Conservation (phyloP, 2,888 invertebrate species). For the Himalopsyche anomala region DNA sequence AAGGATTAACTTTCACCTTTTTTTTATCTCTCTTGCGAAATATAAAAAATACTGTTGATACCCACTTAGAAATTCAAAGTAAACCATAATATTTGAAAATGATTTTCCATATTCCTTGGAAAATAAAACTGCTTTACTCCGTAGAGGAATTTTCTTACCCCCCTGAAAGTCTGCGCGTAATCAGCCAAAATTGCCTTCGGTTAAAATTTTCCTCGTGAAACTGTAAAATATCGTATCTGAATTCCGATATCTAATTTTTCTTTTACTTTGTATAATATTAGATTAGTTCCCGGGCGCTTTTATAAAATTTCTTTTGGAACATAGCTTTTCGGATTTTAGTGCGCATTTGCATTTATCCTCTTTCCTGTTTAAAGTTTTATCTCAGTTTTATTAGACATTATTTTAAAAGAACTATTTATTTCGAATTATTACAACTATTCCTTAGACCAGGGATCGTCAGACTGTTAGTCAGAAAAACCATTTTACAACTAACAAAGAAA, state of each 20-base stretch:
- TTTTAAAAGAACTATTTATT: no score
- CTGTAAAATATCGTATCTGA: conserved; percentile 31
- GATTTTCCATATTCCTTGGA: conserved; percentile 14
- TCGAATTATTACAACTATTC: no score
- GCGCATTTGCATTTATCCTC: background rate
- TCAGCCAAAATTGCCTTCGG: conserved; percentile 34
- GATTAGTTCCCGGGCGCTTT: conserved; percentile 5
- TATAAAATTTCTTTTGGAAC: conserved; percentile 14
- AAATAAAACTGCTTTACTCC: conserved; percentile 20
- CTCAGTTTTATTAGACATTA: background rate
- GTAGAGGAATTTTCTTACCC: background rate
- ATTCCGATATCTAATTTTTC: conserved; percentile 34
- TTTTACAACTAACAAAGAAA: no score
- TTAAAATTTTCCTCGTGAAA: conserved; percentile 13
- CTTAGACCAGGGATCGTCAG: no score
- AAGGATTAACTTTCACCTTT: background rate
- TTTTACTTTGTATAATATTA: conserved; percentile 30
- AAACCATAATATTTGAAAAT: conserved; percentile 21
- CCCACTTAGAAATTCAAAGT: conserved; percentile 1
- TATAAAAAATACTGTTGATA: background rate
- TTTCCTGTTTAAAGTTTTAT: background rate
- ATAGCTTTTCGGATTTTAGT: background rate
- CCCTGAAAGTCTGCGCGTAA: conserved; percentile 8
- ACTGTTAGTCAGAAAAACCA: no score
- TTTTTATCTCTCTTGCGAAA: background rate